A percentile compares a stretch with the other conserved stretches of the same genome.
phyloP scores from a whole-genome alignment of 2,113 vertebrate species.

The Coptodon rendalli region DNA sequence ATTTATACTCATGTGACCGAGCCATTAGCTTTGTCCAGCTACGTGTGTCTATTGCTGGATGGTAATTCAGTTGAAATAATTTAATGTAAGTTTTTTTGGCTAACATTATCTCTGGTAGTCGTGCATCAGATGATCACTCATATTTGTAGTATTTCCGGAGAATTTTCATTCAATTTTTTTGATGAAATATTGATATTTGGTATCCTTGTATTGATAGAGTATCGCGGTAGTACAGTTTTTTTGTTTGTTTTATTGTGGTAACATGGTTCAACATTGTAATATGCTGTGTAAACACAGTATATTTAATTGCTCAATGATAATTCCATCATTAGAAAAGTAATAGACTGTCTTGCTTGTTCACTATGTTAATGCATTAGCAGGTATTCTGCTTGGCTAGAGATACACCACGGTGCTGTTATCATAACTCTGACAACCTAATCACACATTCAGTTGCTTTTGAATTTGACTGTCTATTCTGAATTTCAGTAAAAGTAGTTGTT shows the following conservation, averaged over 20 bases:
- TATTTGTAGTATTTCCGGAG: background rate
- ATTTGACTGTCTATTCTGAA: background rate
- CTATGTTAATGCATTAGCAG: background rate
- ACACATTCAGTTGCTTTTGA: background rate
- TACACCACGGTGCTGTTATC: background rate
- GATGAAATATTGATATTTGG: background rate
- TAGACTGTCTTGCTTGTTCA: background rate
- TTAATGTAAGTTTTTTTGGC: background rate
- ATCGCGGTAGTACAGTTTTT: background rate
- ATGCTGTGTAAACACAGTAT: background rate
- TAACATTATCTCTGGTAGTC: background rate
- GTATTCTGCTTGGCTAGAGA: background rate
- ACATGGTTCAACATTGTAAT: background rate
- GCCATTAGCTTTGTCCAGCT: background rate
- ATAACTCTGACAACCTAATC: background rate
- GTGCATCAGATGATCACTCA: background rate
- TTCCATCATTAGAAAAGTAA: background rate
- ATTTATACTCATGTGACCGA: background rate
- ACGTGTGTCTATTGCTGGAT: background rate
- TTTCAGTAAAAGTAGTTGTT: background rate
- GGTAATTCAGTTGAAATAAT: background rate
- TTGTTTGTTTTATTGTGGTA: background rate
- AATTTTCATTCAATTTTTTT: rapidly evolving
- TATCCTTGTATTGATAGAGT: background rate
- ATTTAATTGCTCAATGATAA: background rate